These are phyloP conservation scores for Dynastes grantii DNA, from an alignment of 2,888 invertebrate species.

Conservation along the genomic window DNA sequence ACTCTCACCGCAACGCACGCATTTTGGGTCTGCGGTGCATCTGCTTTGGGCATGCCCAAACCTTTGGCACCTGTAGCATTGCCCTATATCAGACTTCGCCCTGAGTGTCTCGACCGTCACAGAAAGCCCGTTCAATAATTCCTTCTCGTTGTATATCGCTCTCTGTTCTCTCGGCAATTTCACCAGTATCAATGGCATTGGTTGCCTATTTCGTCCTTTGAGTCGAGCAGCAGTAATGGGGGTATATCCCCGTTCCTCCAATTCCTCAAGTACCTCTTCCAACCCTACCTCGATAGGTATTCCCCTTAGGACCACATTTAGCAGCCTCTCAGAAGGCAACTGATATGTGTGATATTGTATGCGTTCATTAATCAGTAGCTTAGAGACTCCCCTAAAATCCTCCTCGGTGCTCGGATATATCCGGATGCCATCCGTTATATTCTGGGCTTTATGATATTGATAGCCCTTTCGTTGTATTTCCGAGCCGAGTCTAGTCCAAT, in stretches of 20 bases:
- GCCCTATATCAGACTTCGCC: not conserved
- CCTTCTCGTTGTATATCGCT: not conserved
- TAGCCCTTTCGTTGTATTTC: not conserved
- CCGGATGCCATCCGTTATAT: not conserved
- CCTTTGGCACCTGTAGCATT: conserved; percentile 2
- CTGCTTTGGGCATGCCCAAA: conserved; percentile 6
- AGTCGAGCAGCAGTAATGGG: not conserved
- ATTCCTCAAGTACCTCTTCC: not conserved
- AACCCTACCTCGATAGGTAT: not conserved
- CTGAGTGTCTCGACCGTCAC: not conserved
- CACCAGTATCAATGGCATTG: not conserved
- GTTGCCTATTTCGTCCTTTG: not conserved
- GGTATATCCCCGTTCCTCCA: not conserved
- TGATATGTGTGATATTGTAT: not conserved
- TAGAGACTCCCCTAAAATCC: not conserved
- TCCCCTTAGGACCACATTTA: not conserved
- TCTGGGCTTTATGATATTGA: not conserved
- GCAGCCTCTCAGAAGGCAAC: not conserved
- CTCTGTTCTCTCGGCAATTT: not conserved
- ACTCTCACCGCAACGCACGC: not conserved
- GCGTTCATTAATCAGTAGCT: not conserved
- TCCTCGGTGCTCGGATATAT: not conserved
- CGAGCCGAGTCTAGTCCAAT: not conserved
- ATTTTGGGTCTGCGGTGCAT: not conserved
- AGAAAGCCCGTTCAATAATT: not conserved